phyloP scores from a whole-genome alignment of 2,797 vertebrate genomes.

The Myoxocephalus aenaeus region DNA sequence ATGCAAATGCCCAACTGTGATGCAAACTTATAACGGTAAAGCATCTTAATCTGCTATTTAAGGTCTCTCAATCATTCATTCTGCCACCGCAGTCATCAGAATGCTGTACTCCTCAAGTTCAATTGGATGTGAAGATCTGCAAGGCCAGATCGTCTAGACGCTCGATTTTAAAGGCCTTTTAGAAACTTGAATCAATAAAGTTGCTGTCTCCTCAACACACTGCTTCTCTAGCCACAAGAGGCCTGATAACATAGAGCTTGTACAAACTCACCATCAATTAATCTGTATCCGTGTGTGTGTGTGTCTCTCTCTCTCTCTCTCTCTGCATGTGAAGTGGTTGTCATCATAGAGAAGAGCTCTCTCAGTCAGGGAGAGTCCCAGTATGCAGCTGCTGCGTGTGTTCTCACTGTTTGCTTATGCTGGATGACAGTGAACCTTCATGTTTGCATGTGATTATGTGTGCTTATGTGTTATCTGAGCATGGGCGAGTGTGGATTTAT shows the following conservation, averaged over 20 bases:
- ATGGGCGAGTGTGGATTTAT: constrained; percentile 6
- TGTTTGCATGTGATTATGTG: constrained; percentile 36
- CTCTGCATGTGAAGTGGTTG: constrained; percentile 18
- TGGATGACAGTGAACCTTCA: constrained; percentile 18
- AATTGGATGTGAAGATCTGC: constrained; percentile 24
- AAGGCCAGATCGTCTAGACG: constrained; percentile 36
- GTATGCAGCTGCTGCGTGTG: constrained; percentile 5
- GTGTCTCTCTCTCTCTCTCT: constrained; percentile 1
- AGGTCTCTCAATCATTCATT: constrained; percentile 22
- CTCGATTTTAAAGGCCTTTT: constrained; percentile 61
- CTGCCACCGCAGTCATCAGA: constrained; percentile 27
- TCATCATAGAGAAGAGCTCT: constrained; percentile 23
- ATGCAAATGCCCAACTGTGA: neutral
- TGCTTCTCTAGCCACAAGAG: constrained; percentile 42
- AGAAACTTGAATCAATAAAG: constrained; percentile 61
- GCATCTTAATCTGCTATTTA: constrained; percentile 8
- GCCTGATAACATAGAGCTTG: constrained; percentile 36
- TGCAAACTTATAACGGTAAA: constrained; percentile 1
- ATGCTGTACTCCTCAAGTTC: constrained; percentile 16
- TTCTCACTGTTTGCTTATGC: constrained; percentile 30
- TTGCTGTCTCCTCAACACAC: constrained; percentile 54
- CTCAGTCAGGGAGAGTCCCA: constrained; percentile 6
- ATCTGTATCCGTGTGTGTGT: constrained; percentile 37
- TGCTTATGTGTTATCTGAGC: constrained; percentile 26
- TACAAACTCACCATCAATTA: constrained; percentile 52